phyloP scores from a whole-genome alignment of 2,888 invertebrate species.

The Drosophila meridionalis region DNA sequence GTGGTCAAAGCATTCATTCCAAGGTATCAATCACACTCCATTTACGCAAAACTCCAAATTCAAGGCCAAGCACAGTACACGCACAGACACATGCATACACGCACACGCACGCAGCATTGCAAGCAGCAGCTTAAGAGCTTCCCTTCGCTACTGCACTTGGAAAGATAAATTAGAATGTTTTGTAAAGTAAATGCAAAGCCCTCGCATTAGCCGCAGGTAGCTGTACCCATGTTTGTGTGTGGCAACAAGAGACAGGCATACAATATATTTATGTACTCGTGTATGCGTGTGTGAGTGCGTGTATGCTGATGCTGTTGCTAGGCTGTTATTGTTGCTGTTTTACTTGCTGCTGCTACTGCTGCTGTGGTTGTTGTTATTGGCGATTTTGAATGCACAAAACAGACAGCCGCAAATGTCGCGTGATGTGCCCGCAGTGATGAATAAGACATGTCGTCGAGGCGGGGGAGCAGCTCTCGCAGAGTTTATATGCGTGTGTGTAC shows the following conservation, averaged over 20 bases:
- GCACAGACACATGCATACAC: neutral
- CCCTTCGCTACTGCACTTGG: slow-evolving; percentile 6
- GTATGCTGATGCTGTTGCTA: slow-evolving; percentile 64
- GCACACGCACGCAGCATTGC: slow-evolving; percentile 18
- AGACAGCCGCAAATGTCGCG: slow-evolving; percentile 68
- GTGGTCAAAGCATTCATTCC: slow-evolving; percentile 22
- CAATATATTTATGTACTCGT: neutral
- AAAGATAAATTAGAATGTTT: slow-evolving; percentile 24
- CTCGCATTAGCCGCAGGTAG: slow-evolving; percentile 26
- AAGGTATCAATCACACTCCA: slow-evolving; percentile 33
- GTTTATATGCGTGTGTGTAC: slow-evolving; percentile 23
- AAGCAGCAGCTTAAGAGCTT: slow-evolving; percentile 11
- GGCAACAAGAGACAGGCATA: slow-evolving; percentile 3
- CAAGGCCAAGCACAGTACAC: slow-evolving; percentile 34
- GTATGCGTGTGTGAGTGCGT: neutral
- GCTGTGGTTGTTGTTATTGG: slow-evolving; percentile 29
- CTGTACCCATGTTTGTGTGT: slow-evolving; percentile 7
- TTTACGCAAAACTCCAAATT: slow-evolving; percentile 15
- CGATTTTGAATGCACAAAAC: slow-evolving; percentile 60
- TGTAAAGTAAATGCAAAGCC: slow-evolving; percentile 38
- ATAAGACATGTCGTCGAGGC: slow-evolving; percentile 6
- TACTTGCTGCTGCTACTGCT: slow-evolving; percentile 30
- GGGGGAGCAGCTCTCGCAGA: slow-evolving; percentile 25
- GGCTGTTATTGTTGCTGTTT: slow-evolving; percentile 51
- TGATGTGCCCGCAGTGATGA: slow-evolving; percentile 36